Evolutionary conservation across 1,140 invertebrate genomes (phyloP).

Genomic region (Linepithema humile): DNA sequence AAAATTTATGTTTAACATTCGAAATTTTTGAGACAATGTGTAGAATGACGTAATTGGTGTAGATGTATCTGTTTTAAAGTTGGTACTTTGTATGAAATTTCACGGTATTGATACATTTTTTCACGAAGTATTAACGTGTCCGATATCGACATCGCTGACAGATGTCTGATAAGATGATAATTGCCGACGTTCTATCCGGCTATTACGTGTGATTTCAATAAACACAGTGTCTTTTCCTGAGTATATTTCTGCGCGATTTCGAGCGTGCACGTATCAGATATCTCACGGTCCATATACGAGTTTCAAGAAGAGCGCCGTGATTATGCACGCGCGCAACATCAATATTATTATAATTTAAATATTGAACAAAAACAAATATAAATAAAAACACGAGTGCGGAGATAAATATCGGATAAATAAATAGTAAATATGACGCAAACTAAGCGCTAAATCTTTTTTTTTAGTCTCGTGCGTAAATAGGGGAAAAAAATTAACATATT

Average conservation of each 20-base stretch:
- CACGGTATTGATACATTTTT: constrained; percentile 22
- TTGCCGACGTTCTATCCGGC: background rate
- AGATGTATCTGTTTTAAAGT: background rate
- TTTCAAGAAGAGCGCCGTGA: background rate
- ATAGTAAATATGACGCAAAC: too few species aligned
- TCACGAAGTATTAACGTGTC: background rate
- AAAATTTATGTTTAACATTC: background rate
- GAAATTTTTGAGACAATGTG: background rate
- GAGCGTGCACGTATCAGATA: background rate
- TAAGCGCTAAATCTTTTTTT: too few species aligned
- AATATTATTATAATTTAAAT: too few species aligned
- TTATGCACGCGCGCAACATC: background rate
- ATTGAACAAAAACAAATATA: too few species aligned
- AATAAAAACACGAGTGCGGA: too few species aligned
- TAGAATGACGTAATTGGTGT: background rate
- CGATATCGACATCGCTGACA: background rate
- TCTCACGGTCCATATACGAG: background rate
- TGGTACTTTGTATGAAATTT: background rate
- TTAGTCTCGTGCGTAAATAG: too few species aligned
- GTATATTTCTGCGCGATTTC: constrained; percentile 29
- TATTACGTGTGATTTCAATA: constrained; percentile 19
- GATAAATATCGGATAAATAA: too few species aligned
- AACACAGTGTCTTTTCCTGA: background rate
- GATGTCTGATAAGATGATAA: constrained; percentile 2
- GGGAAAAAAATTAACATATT: too few species aligned